phyloP scores from a whole-genome alignment of 2,888 invertebrate genomes.

The Drosophila phalerata region DNA sequence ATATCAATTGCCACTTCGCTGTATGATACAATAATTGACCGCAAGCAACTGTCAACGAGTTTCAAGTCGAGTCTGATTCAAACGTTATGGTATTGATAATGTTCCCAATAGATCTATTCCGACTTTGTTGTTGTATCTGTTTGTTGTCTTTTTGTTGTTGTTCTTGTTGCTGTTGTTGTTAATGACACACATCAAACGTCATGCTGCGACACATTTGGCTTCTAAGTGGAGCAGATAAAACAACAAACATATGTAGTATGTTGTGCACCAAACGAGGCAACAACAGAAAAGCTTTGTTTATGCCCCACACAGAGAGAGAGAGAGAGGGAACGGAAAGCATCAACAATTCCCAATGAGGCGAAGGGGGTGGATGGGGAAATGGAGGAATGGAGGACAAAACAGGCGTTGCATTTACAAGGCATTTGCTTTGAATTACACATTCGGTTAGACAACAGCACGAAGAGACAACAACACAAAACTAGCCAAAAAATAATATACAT shows the following conservation, averaged over 20 bases:
- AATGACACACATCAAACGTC: constrained; percentile 68
- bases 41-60: constrained; percentile 10
- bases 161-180: constrained; percentile 31
- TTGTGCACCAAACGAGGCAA: constrained; percentile 23
- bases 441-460: constrained; percentile 36
- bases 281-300: constrained; percentile 48
- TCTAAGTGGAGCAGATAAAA: constrained; percentile 38
- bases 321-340: constrained; percentile 4
- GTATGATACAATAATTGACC: constrained; percentile 5
- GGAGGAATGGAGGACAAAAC: neutral
- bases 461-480: constrained; percentile 39
- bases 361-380: neutral
- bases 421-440: constrained; percentile 60
- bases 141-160: neutral
- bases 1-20: constrained; percentile 1
- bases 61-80: constrained; percentile 10
- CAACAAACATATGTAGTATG: constrained; percentile 44
- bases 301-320: constrained; percentile 10
- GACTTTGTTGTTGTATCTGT: neutral
- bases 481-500: constrained; percentile 4
- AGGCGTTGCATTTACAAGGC: constrained; percentile 58
- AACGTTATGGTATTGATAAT: constrained; percentile 28
- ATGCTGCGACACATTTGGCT: constrained; percentile 58
- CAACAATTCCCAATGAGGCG: neutral
- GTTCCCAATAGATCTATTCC: constrained; percentile 8